Conservation (phyloP, 2,888 invertebrate genomes). For the Adelognathus sp. region DNA sequence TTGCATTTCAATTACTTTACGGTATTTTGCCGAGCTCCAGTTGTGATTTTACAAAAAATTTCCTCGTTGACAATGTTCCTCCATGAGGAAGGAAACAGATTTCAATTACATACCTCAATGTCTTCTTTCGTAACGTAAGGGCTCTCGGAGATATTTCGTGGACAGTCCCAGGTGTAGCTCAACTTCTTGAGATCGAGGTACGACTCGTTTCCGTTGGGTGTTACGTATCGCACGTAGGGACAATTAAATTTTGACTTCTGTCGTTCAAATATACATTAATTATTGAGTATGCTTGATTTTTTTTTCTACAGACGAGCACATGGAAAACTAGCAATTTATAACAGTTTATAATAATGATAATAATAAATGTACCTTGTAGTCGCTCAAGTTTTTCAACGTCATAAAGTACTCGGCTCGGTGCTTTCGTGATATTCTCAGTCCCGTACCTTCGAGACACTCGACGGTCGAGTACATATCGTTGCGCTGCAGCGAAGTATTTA, state of each 20-base stretch:
- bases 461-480: conserved; percentile 67
- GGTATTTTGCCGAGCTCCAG: too few species aligned
- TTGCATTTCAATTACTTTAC: too few species aligned
- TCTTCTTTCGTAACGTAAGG: conserved; percentile 72
- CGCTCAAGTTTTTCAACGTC: conserved; percentile 64
- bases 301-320: neutral
- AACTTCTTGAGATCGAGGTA: conserved; percentile 72
- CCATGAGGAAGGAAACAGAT: too few species aligned
- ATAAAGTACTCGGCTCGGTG: conserved; percentile 67
- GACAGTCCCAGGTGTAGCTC: conserved; percentile 75
- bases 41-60: too few species aligned
- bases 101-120: conserved; percentile 67
- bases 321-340: neutral
- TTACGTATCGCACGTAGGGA: conserved; percentile 70
- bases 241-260: conserved; percentile 66
- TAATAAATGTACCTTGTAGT: conserved; percentile 43
- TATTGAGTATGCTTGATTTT: neutral
- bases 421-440: conserved; percentile 65
- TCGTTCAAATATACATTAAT: conserved; percentile 12
- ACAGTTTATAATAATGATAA: neutral
- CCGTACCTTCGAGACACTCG: conserved; percentile 67
- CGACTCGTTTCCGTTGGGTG: conserved; percentile 68
- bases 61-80: too few species aligned
- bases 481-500: conserved; percentile 71
- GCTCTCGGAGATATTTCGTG: conserved; percentile 68